Evolutionary conservation across 92 coral and sea anemone genomes (phyloP), one percentile per base, ranked within the genome.

Genomic region (Metridium senile): DNA sequence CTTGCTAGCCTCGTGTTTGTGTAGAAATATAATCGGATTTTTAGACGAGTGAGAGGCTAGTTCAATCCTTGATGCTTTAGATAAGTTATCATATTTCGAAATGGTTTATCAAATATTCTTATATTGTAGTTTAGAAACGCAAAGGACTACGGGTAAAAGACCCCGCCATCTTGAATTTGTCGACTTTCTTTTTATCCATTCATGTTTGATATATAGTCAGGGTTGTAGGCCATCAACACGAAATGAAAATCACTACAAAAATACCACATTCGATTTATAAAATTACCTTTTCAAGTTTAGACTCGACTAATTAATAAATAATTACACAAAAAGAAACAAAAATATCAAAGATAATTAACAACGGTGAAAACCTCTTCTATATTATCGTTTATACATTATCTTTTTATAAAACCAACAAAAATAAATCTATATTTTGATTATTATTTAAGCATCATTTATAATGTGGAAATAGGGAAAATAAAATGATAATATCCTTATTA

Each of bases 101-200:
- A n/a, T n/a, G n/a, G n/a, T n/a, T n/a, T n/a, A n/a, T n/a, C n/a
- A n/a, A n/a, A n/a, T n/a, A n/a, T n/a, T n/a, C n/a, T n/a, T n/a
- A n/a, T n/a, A n/a, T n/a, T n/a, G n/a, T n/a, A n/a, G n/a, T n/a
- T n/a, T n/a, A n/a, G n/a, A n/a, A n/a, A n/a, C n/a, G n/a, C 13
- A 39, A 39, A 6, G 49, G 49, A 39, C 13, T 39, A 39, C 13
- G 49, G 49, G 49, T 39, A 4, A 4, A 39, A 39, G n/a, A 39
- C 49, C 8, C 49, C 59, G 59, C 59, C 59, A 54, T 54, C 20
- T 54, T 54, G 59, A 19, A 54, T 54, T 54, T 54, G 20, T 54
- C 59, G 25, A 13, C 59, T 54, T 54, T 54, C 13, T 4, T 39
- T 39, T 13, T 6, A 4, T 4, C 13, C 49, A 39, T 39, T 39